Base-by-base conservation (phyloP, 2,113 vertebrate genomes). In the Rhinopomastus cyanomelas region DNA sequence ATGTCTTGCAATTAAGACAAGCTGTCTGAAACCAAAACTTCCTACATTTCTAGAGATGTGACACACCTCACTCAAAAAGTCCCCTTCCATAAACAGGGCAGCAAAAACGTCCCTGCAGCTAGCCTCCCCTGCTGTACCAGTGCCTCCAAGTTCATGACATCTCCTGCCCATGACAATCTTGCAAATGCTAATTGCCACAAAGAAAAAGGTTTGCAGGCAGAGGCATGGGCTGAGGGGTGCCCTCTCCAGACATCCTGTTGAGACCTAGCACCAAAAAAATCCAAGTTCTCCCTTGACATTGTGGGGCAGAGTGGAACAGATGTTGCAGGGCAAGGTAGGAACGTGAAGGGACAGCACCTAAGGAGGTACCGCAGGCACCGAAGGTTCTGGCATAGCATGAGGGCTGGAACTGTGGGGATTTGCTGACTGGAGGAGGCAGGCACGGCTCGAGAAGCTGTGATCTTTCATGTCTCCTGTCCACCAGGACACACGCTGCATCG, bases 401-500 rank as follows among this genome's bases (percentile, higher is more conserved):
- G 3, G 20, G 16, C 37, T 71, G 20, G n/a, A 34, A 61, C 5
- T 2, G 0, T 6, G 5, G 11, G 16, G 1, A 29, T 3, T 3
- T 87, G 34, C 10, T 7, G 3, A 19, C 30, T 12, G 1, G 64
- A 13, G 14, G 39, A 42, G 12, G 36, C 42, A 75, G 26, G 34
- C 7, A 12, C 39, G 30, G 32, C 25, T 55, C 42, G 16, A 34
- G 26, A 5, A 2, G 52, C 29, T 6, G 0, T 13, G 32, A 20
- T n/a, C 30, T 75, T 79, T 69, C 12, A 4, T 3, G 8, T 34
- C 42, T 42, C 55, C 7, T 32, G 20, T 27, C 34, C 0, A 0
- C 3, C 3, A 59, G 46, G 46, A 65, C 36, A 82, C 1, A 0
- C 1, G 0, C 51, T 55, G 37, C 36, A 57, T 42, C 13, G 0